Conservation (phyloP, 2,888 invertebrate genomes). For the Rotaria magnacalcarata region DNA sequence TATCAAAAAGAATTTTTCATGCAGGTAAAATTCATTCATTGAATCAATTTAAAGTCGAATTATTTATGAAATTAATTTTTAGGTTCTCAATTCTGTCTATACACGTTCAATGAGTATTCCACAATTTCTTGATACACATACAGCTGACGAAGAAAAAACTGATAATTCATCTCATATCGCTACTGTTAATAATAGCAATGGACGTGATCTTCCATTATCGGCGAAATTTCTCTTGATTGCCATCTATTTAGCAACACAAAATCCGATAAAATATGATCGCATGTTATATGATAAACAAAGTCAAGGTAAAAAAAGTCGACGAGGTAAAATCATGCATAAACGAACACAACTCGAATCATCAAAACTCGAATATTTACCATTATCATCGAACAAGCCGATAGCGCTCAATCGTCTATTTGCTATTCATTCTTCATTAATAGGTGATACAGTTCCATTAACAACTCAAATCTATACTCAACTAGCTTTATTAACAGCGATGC, state of each 20-base stretch:
- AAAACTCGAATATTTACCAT: constrained; percentile 28
- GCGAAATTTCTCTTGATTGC: constrained; percentile 43
- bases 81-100: constrained; percentile 25
- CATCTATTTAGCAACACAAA: constrained; percentile 44
- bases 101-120: constrained; percentile 32
- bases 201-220: constrained; percentile 37
- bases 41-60: no score
- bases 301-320: constrained; percentile 33
- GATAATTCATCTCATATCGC: not conserved
- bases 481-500: constrained; percentile 38
- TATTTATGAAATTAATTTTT: no score
- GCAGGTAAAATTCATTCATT: not conserved
- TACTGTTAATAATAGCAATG: not conserved
- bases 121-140: constrained; percentile 35
- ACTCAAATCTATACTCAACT: constrained; percentile 40
- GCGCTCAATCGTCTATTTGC: constrained; percentile 42
- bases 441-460: constrained; percentile 37
- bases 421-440: constrained; percentile 41
- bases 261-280: constrained; percentile 45
- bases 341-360: constrained; percentile 41
- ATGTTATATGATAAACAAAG: constrained; percentile 39
- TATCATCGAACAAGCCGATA: not conserved
- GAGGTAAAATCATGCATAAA: constrained; percentile 39
- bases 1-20: constrained; percentile 34
- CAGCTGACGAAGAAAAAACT: not conserved